phyloP scores from a whole-genome alignment of 2,888 invertebrate species.

The Rhogogaster chlorosoma region DNA sequence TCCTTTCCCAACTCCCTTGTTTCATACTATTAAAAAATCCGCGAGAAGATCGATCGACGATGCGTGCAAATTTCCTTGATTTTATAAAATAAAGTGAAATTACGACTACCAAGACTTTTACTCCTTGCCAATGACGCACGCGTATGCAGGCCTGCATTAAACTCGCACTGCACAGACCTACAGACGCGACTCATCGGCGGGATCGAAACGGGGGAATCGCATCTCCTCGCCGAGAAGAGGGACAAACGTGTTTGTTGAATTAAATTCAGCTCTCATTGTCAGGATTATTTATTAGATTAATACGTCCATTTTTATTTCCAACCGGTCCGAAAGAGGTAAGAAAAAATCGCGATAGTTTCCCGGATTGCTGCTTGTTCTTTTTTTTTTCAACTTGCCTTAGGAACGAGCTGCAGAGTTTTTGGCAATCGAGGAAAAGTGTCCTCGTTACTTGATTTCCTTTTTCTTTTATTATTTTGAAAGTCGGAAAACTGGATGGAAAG shows the following conservation, averaged over 20 bases:
- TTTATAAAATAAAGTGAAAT: background rate
- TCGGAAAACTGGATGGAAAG: background rate
- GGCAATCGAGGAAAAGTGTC: too few relatives aligned
- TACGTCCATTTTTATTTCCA: background rate
- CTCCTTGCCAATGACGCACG: background rate
- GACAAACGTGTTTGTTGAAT: background rate
- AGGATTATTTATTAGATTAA: background rate
- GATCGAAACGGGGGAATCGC: background rate
- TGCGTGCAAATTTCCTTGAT: background rate
- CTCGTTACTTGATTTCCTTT: too few relatives aligned
- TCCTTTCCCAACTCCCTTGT: background rate
- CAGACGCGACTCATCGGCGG: background rate
- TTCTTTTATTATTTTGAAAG: background rate
- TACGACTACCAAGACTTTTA: background rate
- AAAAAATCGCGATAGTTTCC: background rate
- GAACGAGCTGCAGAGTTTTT: too few relatives aligned
- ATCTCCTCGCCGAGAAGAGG: background rate
- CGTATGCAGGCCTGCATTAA: too few relatives aligned
- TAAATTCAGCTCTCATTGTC: background rate
- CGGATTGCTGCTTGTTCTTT: background rate
- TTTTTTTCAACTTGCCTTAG: too few relatives aligned
- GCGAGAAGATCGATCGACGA: background rate
- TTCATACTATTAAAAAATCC: background rate
- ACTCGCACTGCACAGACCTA: too few relatives aligned
- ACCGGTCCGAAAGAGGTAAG: background rate